Conservation (phyloP, 2,113 vertebrate species). For the Cottus gobio region DNA sequence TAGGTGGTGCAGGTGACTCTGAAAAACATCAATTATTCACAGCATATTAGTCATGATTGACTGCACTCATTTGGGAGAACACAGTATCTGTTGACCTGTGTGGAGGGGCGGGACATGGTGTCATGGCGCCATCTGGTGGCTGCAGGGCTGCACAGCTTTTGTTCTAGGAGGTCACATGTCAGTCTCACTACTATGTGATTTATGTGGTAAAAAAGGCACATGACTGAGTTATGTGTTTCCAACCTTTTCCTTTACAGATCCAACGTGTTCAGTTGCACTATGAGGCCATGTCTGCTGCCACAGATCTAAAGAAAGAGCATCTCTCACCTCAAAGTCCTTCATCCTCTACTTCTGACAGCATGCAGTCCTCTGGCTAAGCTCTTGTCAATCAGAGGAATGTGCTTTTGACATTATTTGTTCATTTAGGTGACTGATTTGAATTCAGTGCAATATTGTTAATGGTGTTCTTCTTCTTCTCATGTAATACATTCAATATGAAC, state of each 20-base stretch:
- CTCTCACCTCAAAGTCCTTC: neutral
- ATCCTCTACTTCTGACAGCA: neutral
- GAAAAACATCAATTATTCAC: constrained; percentile 75
- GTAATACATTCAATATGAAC: neutral
- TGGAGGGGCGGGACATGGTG: neutral
- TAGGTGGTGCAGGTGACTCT: constrained; percentile 52
- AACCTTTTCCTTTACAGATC: neutral
- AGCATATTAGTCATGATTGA: constrained; percentile 64
- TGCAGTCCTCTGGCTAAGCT: neutral
- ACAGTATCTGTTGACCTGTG: constrained; percentile 50
- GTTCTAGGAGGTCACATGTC: neutral
- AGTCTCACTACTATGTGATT: neutral
- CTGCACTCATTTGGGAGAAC: constrained; percentile 46
- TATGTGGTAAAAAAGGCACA: neutral
- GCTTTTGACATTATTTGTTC: neutral
- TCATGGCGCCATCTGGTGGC: constrained; percentile 62
- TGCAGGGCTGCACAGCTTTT: neutral
- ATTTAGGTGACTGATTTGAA: neutral
- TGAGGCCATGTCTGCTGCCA: neutral
- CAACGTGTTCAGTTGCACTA: neutral
- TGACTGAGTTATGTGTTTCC: neutral
- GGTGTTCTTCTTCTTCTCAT: neutral
- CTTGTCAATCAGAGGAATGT: neutral
- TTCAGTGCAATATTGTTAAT: neutral
- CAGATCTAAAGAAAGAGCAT: neutral